phyloP scores from a whole-genome alignment of 2,113 vertebrate species.

The Oryctolagus cuniculus region DNA sequence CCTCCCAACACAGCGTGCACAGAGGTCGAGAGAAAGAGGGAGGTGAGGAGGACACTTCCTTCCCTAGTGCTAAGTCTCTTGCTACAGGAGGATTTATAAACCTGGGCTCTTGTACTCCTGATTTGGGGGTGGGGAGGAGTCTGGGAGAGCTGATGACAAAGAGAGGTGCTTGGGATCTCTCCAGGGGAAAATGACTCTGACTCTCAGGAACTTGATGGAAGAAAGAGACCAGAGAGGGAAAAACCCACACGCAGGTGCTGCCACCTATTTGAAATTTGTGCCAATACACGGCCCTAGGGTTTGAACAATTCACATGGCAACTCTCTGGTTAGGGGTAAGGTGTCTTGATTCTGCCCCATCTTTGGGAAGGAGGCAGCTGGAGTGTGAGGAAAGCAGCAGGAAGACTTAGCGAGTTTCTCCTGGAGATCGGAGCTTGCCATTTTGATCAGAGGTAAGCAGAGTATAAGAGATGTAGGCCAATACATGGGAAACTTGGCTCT shows the following conservation, averaged over 20 bases:
- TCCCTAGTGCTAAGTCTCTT: neutral
- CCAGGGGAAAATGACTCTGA: neutral
- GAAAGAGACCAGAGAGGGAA: neutral
- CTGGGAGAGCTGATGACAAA: neutral
- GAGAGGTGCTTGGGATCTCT: neutral
- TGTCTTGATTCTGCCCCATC: neutral
- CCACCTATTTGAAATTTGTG: neutral
- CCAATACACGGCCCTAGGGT: neutral
- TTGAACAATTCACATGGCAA: neutral
- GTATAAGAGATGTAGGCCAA: neutral
- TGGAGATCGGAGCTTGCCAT: accelerated
- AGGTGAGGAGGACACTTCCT: neutral
- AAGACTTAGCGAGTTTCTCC: neutral
- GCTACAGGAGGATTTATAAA: neutral
- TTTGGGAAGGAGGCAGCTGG: too few relatives aligned
- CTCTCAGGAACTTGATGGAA: neutral
- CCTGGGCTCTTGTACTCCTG: too few relatives aligned
- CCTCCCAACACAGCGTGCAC: neutral
- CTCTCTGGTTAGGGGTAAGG: neutral
- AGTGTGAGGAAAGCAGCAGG: neutral
- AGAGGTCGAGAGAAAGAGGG: neutral
- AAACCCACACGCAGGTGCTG: neutral
- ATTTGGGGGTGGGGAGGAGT: too few relatives aligned
- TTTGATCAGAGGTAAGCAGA: neutral
- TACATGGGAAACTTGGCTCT: neutral